phyloP scores from a whole-genome alignment of 92 coral and sea anemone genomes.

The Montipora capitata region DNA sequence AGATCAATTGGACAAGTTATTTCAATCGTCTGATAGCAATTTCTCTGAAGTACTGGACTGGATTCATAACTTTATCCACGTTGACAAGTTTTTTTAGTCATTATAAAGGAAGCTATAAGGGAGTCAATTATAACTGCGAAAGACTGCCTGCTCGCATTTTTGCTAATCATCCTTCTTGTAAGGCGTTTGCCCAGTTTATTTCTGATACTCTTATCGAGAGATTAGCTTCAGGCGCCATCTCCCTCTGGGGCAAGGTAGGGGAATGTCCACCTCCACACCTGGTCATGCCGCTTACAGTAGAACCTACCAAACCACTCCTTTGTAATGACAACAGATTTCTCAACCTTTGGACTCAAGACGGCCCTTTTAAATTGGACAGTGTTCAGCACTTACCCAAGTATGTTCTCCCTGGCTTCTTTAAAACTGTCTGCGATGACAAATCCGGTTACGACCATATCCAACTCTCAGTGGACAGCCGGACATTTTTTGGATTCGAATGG shows the following conservation, averaged over 20 bases:
- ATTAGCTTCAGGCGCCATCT: slow-evolving; percentile 44
- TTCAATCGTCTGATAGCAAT: neutral
- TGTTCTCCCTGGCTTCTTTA: slow-evolving; percentile 31
- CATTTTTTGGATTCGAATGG: slow-evolving; percentile 65
- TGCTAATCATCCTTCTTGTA: slow-evolving; percentile 32
- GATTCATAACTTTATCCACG: slow-evolving; percentile 12
- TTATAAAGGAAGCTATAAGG: slow-evolving; percentile 33
- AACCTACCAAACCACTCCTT: slow-evolving; percentile 60
- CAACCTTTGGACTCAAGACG: slow-evolving; percentile 64
- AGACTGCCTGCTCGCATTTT: slow-evolving; percentile 21
- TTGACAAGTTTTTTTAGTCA: slow-evolving; percentile 20
- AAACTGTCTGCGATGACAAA: slow-evolving; percentile 63
- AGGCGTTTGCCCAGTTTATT: slow-evolving; percentile 50
- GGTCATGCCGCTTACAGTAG: slow-evolving; percentile 57
- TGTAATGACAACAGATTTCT: slow-evolving; percentile 45
- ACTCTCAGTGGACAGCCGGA: slow-evolving; percentile 43
- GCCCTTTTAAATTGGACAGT: slow-evolving; percentile 47
- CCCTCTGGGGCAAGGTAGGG: slow-evolving; percentile 47
- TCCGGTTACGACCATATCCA: slow-evolving; percentile 72
- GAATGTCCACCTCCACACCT: slow-evolving; percentile 58
- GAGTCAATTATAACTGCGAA: slow-evolving; percentile 10
- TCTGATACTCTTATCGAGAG: slow-evolving; percentile 44
- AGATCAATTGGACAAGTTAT: slow-evolving; percentile 38
- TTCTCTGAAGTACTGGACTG: slow-evolving; percentile 32
- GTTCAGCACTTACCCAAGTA: slow-evolving; percentile 57